A percentile compares a stretch with the other conserved stretches of the same genome.
Conservation (phyloP, 2,888 invertebrate species). For the Blastobasis adustella region DNA sequence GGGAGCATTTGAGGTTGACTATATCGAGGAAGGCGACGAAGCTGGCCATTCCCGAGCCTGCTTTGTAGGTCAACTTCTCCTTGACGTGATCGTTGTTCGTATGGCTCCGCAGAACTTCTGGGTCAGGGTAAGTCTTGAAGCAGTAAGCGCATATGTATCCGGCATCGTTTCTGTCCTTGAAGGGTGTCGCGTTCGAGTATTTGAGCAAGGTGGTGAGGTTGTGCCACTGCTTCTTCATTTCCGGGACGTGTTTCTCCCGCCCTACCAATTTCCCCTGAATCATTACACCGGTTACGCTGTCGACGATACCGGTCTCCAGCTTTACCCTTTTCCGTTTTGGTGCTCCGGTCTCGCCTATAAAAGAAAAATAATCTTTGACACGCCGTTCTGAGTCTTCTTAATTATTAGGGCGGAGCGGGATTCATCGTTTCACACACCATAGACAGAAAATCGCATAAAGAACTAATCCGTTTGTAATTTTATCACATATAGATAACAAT, state of each 20-base stretch:
- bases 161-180: slow-evolving; percentile 60
- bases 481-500: too few species aligned
- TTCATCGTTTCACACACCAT: too few species aligned
- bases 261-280: slow-evolving; percentile 14
- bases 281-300: slow-evolving; percentile 27
- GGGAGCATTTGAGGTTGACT: slow-evolving; percentile 54
- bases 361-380: slow-evolving; percentile 66
- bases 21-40: slow-evolving; percentile 60
- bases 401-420: too few species aligned
- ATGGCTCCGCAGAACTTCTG: slow-evolving; percentile 41
- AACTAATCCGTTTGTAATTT: too few species aligned
- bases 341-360: slow-evolving; percentile 62
- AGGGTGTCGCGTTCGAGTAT: slow-evolving; percentile 60
- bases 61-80: slow-evolving; percentile 55
- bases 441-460: too few species aligned
- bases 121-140: slow-evolving; percentile 53
- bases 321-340: slow-evolving; percentile 46
- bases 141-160: slow-evolving; percentile 65
- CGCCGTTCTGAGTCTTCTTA: slow-evolving; percentile 25
- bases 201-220: slow-evolving; percentile 55
- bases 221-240: slow-evolving; percentile 66
- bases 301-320: slow-evolving; percentile 30
- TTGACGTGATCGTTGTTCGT: slow-evolving; percentile 50
- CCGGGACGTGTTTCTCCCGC: slow-evolving; percentile 44
- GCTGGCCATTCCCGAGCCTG: slow-evolving; percentile 51